Conservation (phyloP, 1,140 invertebrate species). For the Drosophila rhopaloa region DNA sequence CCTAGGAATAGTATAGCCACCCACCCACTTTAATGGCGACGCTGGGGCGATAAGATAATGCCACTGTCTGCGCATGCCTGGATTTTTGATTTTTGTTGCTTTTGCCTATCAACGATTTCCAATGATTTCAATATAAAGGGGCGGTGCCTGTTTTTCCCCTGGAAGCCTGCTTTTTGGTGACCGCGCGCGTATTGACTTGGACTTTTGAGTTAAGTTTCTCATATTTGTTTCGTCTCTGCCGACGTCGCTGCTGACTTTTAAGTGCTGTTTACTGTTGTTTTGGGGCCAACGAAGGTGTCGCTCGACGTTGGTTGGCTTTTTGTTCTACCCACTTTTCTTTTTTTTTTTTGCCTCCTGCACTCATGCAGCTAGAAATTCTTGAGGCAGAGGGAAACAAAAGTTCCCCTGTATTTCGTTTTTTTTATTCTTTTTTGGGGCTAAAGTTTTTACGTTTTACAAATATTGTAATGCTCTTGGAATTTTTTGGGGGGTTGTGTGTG, state of each 20-base stretch:
- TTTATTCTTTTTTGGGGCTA: slow-evolving; percentile 9
- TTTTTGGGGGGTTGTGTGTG: background rate
- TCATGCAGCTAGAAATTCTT: slow-evolving; percentile 46
- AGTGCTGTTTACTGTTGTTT: slow-evolving; percentile 83
- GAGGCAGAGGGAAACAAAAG: slow-evolving; percentile 35
- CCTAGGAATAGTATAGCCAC: slow-evolving; percentile 49
- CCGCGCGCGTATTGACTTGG: slow-evolving; percentile 79
- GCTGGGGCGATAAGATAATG: slow-evolving; percentile 70
- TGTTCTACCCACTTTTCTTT: slow-evolving; percentile 34
- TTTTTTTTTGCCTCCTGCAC: slow-evolving; percentile 13
- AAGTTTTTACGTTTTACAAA: slow-evolving; percentile 76
- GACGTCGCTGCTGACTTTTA: slow-evolving; percentile 67
- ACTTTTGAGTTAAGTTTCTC: slow-evolving; percentile 83
- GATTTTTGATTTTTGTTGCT: slow-evolving; percentile 28
- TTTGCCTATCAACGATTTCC: slow-evolving; percentile 73
- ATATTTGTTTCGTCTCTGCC: slow-evolving; percentile 72
- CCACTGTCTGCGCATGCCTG: slow-evolving; percentile 56
- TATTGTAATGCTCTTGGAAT: slow-evolving; percentile 71
- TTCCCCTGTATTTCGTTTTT: slow-evolving; percentile 18
- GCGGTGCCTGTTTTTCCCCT: slow-evolving; percentile 64
- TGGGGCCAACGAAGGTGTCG: slow-evolving; percentile 79
- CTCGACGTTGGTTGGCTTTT: slow-evolving; percentile 66
- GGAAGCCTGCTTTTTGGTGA: slow-evolving; percentile 62
- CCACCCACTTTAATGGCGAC: slow-evolving; percentile 67
- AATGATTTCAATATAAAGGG: slow-evolving; percentile 82